These are phyloP conservation scores for Cotesia congregata DNA, from an alignment of 2,888 invertebrate genomes.

Conservation along the genomic window DNA sequence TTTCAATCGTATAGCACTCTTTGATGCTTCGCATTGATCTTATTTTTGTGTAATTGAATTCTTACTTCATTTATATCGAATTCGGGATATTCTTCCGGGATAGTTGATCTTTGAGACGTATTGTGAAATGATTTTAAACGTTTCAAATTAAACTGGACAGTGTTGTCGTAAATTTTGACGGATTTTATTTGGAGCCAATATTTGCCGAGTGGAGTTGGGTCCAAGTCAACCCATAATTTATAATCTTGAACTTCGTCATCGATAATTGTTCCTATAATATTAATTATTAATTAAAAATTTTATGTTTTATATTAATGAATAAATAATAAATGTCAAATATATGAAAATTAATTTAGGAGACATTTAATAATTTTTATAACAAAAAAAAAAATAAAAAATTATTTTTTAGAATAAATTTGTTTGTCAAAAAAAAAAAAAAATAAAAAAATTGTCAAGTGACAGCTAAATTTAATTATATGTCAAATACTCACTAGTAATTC, in stretches of 20 bases:
- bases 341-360: no score
- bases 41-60: no score
- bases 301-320: no score
- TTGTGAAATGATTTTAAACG: constrained; percentile 51
- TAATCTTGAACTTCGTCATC: constrained; percentile 47
- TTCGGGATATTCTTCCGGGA: constrained; percentile 41
- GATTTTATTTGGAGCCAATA: constrained; percentile 60
- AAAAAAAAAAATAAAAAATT: no score
- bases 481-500: constrained; percentile 52
- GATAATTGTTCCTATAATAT: constrained; percentile 43
- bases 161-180: constrained; percentile 49
- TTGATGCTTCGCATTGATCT: no score
- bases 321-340: no score
- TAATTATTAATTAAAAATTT: not conserved
- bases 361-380: no score
- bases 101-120: constrained; percentile 31
- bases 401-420: no score
- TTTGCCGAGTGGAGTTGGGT: constrained; percentile 55
- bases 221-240: constrained; percentile 56
- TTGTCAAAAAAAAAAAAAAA: not conserved
- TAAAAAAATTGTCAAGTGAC: not conserved
- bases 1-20: not conserved
- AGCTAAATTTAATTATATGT: not conserved
- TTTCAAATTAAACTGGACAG: constrained; percentile 54
- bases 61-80: constrained; percentile 54